These are phyloP conservation scores for Vipera ursinii DNA, from an alignment of 2,797 vertebrate genomes.

Conservation along the genomic window DNA sequence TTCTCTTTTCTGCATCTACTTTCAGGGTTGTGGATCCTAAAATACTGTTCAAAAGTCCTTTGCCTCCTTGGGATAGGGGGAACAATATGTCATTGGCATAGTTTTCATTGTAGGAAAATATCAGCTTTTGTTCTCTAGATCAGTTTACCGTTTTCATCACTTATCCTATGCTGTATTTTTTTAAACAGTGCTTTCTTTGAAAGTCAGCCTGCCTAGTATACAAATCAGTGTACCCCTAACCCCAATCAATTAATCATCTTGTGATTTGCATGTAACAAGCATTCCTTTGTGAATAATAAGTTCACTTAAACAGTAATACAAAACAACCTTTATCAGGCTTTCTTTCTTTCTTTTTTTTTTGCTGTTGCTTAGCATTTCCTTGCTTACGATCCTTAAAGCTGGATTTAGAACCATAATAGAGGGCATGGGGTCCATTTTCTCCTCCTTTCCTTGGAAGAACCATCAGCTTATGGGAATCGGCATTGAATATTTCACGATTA, in stretches of 20 bases:
- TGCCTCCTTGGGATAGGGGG: neutral
- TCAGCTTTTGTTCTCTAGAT: neutral
- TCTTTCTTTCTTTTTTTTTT: neutral
- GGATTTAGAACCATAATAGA: slow-evolving; percentile 17
- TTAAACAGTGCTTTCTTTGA: neutral
- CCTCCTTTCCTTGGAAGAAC: slow-evolving; percentile 28
- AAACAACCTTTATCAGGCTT: slow-evolving; percentile 25
- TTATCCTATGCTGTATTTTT: neutral
- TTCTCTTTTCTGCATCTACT: neutral
- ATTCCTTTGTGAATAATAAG: neutral
- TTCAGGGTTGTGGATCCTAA: neutral
- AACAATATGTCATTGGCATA: neutral
- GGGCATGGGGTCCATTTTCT: slow-evolving; percentile 1
- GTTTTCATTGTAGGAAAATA: neutral
- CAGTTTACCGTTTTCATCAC: neutral
- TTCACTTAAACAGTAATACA: slow-evolving; percentile 28
- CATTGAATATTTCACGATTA: slow-evolving; percentile 45
- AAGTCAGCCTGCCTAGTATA: neutral
- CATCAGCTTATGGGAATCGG: neutral
- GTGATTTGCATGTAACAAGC: neutral
- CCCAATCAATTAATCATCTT: neutral
- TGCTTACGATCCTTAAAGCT: slow-evolving; percentile 14
- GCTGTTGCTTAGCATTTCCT: neutral
- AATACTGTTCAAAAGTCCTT: neutral
- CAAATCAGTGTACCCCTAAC: neutral